Evolutionary conservation across 53 echinoderm and acorn worm species (phyloP), one percentile per base, ranked within the genome.

Genomic region (Hippasteria phrygiana): DNA sequence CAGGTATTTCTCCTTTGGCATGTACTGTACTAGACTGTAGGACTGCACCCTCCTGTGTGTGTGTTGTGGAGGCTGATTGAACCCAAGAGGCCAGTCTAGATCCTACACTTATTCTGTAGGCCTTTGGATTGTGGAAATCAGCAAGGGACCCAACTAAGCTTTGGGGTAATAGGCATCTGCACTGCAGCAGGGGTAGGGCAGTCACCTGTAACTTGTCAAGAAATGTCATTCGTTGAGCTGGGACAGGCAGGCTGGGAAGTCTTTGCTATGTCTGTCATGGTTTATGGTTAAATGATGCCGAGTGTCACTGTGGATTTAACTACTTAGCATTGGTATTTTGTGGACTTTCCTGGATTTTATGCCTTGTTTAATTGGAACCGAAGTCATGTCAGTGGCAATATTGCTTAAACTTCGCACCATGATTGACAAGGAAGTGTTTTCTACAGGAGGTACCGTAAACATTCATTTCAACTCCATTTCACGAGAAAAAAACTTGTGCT

Each of bases 341-440:
- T 5, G 32, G 36, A 38, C 62, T 20, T 55, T 62, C 36, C 6
- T 62, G 62, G 56, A 40, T 47, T 16, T 56, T 37, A 35, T 22
- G 56, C 6, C 13, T 47, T 47, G 47, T 9, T 47, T n/a, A n/a
- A n/a, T n/a, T n/a, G 11, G 11, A 10, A 39, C 40, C 40, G 48
- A 28, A 56, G 81, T 65, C 32, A 81, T 81, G 81, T 81, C 81
- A 4, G 66, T 65, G 41, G 45, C 64, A 18, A 64, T 81, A 66
- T 33, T 81, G 45, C 12, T 81, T 43, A 42, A 81, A 45, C 66
- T 81, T 41, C 81, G 66, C 22, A 41, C 27, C 43, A 81, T 62
- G 81, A 81, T 81, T 81, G 81, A 65, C 17, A 81, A 16, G 67
- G 81, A 81, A 65, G 29, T 81, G n/a, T 81, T 81, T 24, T 42